Base-by-base conservation (phyloP, 2,113 vertebrate genomes). In the Tapirus terrestris region DNA sequence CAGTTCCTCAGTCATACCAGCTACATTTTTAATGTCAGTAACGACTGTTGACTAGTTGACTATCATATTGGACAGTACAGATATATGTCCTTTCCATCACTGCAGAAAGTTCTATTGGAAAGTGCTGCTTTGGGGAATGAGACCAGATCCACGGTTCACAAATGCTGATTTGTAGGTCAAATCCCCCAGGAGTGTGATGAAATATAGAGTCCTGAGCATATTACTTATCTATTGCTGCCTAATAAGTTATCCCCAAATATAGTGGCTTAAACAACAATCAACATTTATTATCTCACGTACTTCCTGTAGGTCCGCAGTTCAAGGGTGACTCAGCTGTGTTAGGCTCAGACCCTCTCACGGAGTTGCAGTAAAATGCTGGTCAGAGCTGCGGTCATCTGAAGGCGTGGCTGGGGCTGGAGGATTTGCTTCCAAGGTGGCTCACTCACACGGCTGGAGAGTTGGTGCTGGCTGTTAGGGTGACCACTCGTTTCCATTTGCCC, bases 51-150 rank as follows among this genome's bases (percentile, higher is more conserved):
- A 4, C 36, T n/a, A 8, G 48, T 39, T 5, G 56, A 45, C 61
- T 14, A 2, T 63, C 20, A 5, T 0, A 0, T 3, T 14, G 16
- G 43, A 39, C 6, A n/a, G 36, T 73, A 79, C 3, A 39, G 67
- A 65, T 39, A 5, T 5, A 31, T 0, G 1, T 0, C 36, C 3
- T 6, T 18, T 33, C 48, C 33, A 16, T 36, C 1, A 3, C 2
- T 43, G 79, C 56, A 92, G 61, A 70, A 16, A 61, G 3, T 29
- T 73, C 77, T 45, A 17, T 17, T 29, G 88, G 23, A 79, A 90
- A 48, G 58, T 63, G 20, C 53, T 36, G 60, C 83, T 85, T 75
- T 80, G 11, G 65, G 67, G 58, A n/a, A 13, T 61, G 27, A 79
- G 86, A 72, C 23, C 56, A 31, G 31, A 25, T 2, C 82, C 17